phyloP scores from a whole-genome alignment of 2,888 invertebrate genomes.

The Cerceris rybyensis region DNA sequence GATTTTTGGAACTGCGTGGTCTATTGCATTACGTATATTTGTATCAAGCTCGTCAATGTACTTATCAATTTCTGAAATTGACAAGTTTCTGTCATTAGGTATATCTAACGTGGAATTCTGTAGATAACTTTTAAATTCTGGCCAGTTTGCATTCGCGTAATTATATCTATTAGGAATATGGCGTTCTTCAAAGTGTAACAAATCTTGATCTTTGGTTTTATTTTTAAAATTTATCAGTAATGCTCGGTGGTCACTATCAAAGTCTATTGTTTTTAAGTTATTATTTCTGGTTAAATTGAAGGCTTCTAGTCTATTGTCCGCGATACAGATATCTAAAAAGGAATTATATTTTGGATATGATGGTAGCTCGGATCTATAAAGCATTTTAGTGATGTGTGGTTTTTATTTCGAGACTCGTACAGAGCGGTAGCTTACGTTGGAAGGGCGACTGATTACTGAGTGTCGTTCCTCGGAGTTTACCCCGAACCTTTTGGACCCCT shows the following conservation, averaged over 20 bases:
- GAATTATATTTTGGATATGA: neutral
- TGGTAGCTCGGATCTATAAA: neutral
- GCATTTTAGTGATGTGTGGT: no score
- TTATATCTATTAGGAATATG: neutral
- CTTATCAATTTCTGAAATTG: neutral
- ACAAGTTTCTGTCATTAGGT: constrained; percentile 15
- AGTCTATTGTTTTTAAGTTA: neutral
- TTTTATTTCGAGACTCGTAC: no score
- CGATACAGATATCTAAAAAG: constrained; percentile 3
- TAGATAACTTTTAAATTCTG: neutral
- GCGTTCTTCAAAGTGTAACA: neutral
- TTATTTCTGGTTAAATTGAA: neutral
- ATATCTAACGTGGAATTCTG: neutral
- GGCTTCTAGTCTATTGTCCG: constrained; percentile 12
- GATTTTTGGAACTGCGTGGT: neutral
- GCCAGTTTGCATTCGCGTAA: constrained; percentile 3
- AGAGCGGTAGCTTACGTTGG: no score
- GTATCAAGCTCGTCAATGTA: neutral
- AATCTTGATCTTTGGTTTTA: neutral
- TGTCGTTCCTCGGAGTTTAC: no score
- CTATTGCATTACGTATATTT: neutral
- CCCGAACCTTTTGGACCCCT: no score
- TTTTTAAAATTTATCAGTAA: neutral
- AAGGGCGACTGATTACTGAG: no score
- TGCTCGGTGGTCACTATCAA: constrained; percentile 25